Base-by-base conservation (phyloP, 1,140 invertebrate species). In the Piezodorus guildinii region DNA sequence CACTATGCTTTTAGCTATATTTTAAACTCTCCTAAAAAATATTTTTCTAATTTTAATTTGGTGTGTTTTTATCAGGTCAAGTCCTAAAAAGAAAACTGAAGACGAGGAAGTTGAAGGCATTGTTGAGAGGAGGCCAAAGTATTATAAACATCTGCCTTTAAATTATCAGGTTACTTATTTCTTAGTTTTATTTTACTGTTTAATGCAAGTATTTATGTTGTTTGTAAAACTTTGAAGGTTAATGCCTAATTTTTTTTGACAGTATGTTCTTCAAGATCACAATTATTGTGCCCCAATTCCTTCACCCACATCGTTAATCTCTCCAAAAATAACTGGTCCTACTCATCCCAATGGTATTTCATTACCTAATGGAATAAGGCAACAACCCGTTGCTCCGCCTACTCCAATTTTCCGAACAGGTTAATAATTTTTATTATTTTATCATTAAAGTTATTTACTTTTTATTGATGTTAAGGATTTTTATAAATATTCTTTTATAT, bases 221-320 rank as follows among this genome's bases (percentile, higher is more conserved):
- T 15, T 46, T 46, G 3, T 12, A 46, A 30, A 30, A 8, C 8
- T 30, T 4, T 30, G 8, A 8, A 8, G 8, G 17, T 49, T 49
- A 10, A 49, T n/a, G 3, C 14, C 17, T 56, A 56, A 23, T 10
- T 56, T 56, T 56, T 56, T n/a, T 39, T 39, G 34, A 39, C 61
- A 58, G 60, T 65, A 49, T 62, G 69, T 70, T 4, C 52, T 70
- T 6, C 69, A 70, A 62, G 69, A 70, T 51, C 69, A 70, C 60
- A 70, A 67, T 54, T 70, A 70, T 54, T 68, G 65, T 34, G 69
- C 69, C 1, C 66, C 62, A 16, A 62, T 54, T 15, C 66, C 68
- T 14, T 27, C 51, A 14, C 49, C 45, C 2, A 54, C 62, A 9
- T n/a, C 44, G 10, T 39, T 21, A 8, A 17, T 44, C 25, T 56